phyloP scores from a whole-genome alignment of 1,140 invertebrate species.

The Listronotus bonariensis region DNA sequence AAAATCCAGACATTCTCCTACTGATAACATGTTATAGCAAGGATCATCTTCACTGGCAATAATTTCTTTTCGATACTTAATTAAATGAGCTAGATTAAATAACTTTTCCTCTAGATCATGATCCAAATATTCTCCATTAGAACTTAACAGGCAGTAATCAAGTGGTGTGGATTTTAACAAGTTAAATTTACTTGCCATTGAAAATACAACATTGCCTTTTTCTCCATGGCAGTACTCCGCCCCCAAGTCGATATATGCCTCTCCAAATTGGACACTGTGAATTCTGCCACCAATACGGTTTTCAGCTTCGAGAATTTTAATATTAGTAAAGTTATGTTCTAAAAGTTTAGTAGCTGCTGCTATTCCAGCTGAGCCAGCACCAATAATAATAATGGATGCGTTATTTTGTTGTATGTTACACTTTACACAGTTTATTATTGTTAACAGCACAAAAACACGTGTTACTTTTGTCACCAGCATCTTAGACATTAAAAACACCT shows the following conservation, averaged over 20 bases:
- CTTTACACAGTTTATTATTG: too few species aligned
- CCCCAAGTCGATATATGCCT: slow-evolving; percentile 74
- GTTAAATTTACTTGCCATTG: slow-evolving; percentile 61
- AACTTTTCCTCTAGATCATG: not conserved
- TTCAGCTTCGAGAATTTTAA: slow-evolving; percentile 70
- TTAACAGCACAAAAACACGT: too few species aligned
- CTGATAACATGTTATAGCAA: not conserved
- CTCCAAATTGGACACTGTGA: slow-evolving; percentile 62
- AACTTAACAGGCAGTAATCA: not conserved
- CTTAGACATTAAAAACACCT: too few species aligned
- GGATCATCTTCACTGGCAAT: not conserved
- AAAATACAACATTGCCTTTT: slow-evolving; percentile 70
- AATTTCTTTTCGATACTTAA: not conserved
- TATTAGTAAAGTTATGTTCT: slow-evolving; percentile 59
- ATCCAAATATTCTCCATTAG: not conserved
- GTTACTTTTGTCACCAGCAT: too few species aligned
- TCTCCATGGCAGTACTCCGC: slow-evolving; percentile 87
- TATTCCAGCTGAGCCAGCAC: slow-evolving; percentile 63
- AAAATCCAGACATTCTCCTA: slow-evolving; percentile 6
- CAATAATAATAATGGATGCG: not conserved
- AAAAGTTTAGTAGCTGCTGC: slow-evolving; percentile 62
- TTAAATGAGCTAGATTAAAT: slow-evolving; percentile 7
- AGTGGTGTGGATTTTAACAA: slow-evolving; percentile 1
- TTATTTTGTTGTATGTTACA: too few species aligned
- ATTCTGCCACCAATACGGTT: slow-evolving; percentile 72